Evolutionary conservation across 2,797 vertebrate genomes (phyloP), one percentile per base, ranked within the genome.

Genomic region (Craterocephalus amniculus): DNA sequence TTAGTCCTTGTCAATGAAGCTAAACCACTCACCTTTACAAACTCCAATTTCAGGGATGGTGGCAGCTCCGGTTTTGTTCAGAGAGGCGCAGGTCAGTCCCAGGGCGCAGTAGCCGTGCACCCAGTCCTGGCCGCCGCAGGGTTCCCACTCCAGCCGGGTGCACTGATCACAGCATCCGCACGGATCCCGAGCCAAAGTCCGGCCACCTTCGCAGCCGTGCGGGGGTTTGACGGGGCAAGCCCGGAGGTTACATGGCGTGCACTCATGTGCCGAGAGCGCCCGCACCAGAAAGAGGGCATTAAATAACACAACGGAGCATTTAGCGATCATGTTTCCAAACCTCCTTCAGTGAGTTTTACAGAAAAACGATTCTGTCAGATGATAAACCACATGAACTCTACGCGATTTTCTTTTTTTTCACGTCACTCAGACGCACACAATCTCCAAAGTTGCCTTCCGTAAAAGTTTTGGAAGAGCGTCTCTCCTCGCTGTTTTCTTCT

Each of bases 121-220:
- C 94, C 94, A 95, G 91, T 94, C 92, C 70, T 54, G 77, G 0
- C 94, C 95, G 20, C 93, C 95, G 80, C 95, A 95, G 24, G 88
- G 78, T 81, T 95, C 95, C 91, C 92, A 90, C 81, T 95, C 91
- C 74, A 94, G 83, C 63, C 92, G 90, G 60, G 92, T 35, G 55
- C 95, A 95, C 69, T 85, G 91, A 49, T 91, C 91, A 35, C 95
- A 95, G 88, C 95, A 95, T 74, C 94, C 93, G 89, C 95, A 95
- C 4, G 94, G 93, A 71, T 95, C 94, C 72, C 78, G 79, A 57
- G 88, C 91, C 76, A 84, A 8, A 40, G 68, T 89, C 83, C 93
- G 92, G 29, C 89, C 92, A 12, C 84, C 85, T 32, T 89, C 91
- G 67, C 95, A 95, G 80, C 72, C 85, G 58, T 74, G 87, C 49